A percentile compares a stretch with the other conserved stretches of the same genome.
phyloP scores from a whole-genome alignment of 2,888 invertebrate species.

The Schizotus pectinicornis region DNA sequence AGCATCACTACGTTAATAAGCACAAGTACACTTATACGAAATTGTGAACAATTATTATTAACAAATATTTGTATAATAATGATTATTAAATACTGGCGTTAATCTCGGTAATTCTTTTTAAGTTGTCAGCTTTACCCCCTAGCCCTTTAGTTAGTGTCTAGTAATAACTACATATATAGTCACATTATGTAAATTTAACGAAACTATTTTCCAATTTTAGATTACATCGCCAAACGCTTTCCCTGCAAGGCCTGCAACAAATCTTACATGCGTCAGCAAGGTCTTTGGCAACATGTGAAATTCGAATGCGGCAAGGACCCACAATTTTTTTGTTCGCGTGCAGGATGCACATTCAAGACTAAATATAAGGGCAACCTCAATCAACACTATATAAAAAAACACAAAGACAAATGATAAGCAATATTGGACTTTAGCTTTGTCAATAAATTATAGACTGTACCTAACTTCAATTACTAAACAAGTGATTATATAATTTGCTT shows the following conservation, averaged over 20 bases:
- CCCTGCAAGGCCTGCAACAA: conserved; percentile 33
- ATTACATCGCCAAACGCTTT: conserved; percentile 28
- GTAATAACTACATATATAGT: no score
- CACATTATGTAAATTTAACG: no score
- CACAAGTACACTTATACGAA: conserved; percentile 41
- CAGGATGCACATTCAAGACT: conserved; percentile 11
- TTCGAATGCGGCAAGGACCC: conserved; percentile 52
- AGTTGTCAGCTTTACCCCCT: no score
- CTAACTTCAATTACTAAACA: no score
- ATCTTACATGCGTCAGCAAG: conserved; percentile 26
- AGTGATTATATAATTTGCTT: no score
- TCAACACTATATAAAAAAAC: conserved; percentile 15
- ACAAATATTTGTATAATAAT: no score
- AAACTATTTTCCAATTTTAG: no score
- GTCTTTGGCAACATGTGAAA: conserved; percentile 15
- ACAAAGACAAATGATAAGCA: conserved; percentile 47
- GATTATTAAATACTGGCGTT: no score
- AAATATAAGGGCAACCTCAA: conserved; percentile 25
- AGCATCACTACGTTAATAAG: conserved; percentile 12
- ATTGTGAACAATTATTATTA: neutral
- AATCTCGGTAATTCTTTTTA: no score
- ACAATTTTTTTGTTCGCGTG: conserved; percentile 57
- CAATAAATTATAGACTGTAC: no score
- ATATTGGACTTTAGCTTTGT: no score
- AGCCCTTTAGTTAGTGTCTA: no score